Evolutionary conservation across 2,888 invertebrate species (phyloP), one percentile per base, ranked within the genome.

Genomic region (Capitulum mitella): DNA sequence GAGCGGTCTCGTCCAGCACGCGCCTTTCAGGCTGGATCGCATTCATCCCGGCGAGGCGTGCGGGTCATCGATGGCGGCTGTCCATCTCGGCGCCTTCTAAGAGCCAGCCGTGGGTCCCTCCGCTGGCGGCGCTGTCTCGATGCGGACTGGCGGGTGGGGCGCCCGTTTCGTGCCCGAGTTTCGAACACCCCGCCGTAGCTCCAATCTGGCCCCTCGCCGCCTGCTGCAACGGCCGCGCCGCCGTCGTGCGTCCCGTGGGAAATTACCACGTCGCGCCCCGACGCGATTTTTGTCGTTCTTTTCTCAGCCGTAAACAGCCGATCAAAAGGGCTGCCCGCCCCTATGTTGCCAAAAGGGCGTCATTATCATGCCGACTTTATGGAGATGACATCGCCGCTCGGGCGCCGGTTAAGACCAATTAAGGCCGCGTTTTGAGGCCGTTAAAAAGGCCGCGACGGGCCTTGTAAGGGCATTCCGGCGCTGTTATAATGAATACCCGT

Each of bases 361-460:
- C 64, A 64, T 64, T 64, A 64, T 64, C 34, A 64, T 64, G 64
- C 64, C 10, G 32, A 19, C 64, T 64, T 16, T 64, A 64, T 64
- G 70, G 70, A 40, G 37, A 1, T 22, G 70, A 22, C 26, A 26
- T 8, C 58, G 58, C 58, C 58, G 58, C 8, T n/a, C 58, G 12
- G 58, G 26, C 26, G 58, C 58, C 58, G 58, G 29, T 58, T 58
- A 58, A 29, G 70, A 40, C 70, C 70, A 70, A 70, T 70, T 70
- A 70, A 70, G 70, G 40, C 40, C 40, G 70, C 26, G 70, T 26
- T 70, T 37, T 37, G 40, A 10, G 70, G 26, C 70, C 14, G 70
- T 70, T 70, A 70, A 70, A 64, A 64, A 70, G 70, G 37, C 37
- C 37, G 12, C 37, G 70, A 37, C 70, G 40, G 37, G 26, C 22